Evolutionary conservation across 1,140 invertebrate species (phyloP), one percentile per base, ranked within the genome.

Genomic region (Drosophila bifasciata): DNA sequence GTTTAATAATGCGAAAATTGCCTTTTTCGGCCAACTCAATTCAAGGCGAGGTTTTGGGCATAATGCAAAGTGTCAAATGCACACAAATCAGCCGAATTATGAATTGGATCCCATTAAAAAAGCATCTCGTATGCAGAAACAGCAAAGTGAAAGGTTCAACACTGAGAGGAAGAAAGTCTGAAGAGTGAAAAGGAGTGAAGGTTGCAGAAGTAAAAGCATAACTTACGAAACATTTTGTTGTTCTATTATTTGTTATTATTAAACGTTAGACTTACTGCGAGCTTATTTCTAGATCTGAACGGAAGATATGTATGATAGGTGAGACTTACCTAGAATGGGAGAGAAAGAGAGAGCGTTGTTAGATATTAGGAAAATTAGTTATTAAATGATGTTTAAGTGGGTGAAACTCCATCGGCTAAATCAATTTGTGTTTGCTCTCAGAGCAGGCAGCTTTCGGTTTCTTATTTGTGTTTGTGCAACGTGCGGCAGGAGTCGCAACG

Each of bases 191-290:
- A n/a, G n/a, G 21, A 56, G 53, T 56, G 53, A 56, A 56, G 19
- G 25, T 19, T 56, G 32, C 23, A 16, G 41, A 44, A 44, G 53
- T 36, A 56, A 56, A 56, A 56, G 16, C 43, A 16, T 56, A 21
- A 44, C 19, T 16, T 56, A 56, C 28, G 23, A 25, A 45, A 45
- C 40, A 36, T 36, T 36, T 36, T 3, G 11, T 36, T 56, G 21
- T 44, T 64, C 19, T 19, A 25, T 39, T 15, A n/a, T n/a, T n/a
- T n/a, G n/a, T n/a, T 58, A 55, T 75, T 75, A 62, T 55, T 79
- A 52, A 46, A 76, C 57, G 60, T 64, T 79, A 85, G 61, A 84
- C 80, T 84, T 84, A 84, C 80, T 86, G 81, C 59, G 81, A 80
- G 48, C 72, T 80, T 76, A 86, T 13, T 41, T 52, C 28, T 72